Evolutionary conservation across 2,888 invertebrate genomes (phyloP).

Genomic region (Acheta domesticus): DNA sequence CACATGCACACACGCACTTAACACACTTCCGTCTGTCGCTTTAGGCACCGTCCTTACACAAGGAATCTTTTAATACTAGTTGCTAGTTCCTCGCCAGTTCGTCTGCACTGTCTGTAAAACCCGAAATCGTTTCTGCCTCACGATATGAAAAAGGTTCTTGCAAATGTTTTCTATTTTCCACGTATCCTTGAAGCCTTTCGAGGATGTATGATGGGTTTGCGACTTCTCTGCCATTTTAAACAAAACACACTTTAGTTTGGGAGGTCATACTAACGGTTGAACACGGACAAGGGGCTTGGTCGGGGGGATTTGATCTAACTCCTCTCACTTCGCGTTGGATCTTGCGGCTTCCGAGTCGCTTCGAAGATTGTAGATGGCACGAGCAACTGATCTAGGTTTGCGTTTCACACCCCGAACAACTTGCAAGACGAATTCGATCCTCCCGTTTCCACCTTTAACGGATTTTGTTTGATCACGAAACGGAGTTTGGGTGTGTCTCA

Average conservation of each 20-base stretch:
- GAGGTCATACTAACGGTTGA: too few species aligned
- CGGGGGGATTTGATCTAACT: too few species aligned
- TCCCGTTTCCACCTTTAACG: not conserved
- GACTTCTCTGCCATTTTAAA: not conserved
- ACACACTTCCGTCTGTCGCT: too few species aligned
- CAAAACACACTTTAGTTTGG: not conserved
- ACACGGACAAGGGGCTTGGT: too few species aligned
- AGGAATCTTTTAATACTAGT: not conserved
- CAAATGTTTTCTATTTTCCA: slow-evolving; percentile 7
- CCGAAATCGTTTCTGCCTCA: not conserved
- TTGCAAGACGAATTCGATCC: not conserved
- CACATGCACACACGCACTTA: too few species aligned
- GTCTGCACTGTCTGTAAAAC: not conserved
- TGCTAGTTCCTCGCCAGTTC: not conserved
- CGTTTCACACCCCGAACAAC: not conserved
- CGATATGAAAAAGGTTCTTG: not conserved
- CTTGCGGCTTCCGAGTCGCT: not conserved
- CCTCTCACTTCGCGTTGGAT: not conserved
- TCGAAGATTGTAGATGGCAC: not conserved
- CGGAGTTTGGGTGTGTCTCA: not conserved
- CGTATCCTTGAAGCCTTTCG: not conserved
- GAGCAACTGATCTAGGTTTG: not conserved
- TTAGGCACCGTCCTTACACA: too few species aligned
- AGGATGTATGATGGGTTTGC: not conserved
- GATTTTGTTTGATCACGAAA: not conserved